Evolutionary conservation across 1,140 invertebrate genomes (phyloP).

Genomic region (Drosophila tani): DNA sequence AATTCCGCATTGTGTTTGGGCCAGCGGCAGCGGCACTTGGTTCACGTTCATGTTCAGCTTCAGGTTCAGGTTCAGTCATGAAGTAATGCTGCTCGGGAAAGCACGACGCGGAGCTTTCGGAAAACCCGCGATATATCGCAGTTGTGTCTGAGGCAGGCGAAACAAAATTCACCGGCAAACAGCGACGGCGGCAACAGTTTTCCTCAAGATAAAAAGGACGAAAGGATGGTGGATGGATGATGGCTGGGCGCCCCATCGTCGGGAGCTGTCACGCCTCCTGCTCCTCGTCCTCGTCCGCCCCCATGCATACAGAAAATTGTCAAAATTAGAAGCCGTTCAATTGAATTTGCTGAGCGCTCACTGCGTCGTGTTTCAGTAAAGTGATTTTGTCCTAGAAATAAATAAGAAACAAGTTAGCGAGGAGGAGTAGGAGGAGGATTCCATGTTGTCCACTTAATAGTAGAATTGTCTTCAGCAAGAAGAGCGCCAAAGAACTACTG

Average conservation of each 20-base stretch:
- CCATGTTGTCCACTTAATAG: conserved; percentile 44
- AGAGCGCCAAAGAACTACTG: conserved; percentile 34
- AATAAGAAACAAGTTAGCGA: background rate
- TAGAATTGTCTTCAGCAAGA: conserved; percentile 21
- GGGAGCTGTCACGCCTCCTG: conserved; percentile 21
- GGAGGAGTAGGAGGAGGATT: conserved; percentile 1
- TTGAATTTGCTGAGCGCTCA: conserved; percentile 61
- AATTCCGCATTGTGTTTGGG: conserved; percentile 70
- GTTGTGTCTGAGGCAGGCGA: conserved; percentile 33
- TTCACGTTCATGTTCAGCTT: conserved; percentile 50
- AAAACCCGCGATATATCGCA: conserved; percentile 14
- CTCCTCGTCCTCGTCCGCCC: conserved; percentile 16
- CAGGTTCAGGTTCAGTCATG: conserved; percentile 66
- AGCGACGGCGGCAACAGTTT: conserved; percentile 70
- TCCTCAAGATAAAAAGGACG: conserved; percentile 18
- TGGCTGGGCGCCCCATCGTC: conserved; percentile 34
- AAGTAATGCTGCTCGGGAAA: conserved; percentile 77
- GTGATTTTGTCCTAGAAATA: conserved; percentile 33
- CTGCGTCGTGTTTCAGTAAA: conserved; percentile 39
- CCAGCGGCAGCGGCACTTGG: conserved; percentile 17
- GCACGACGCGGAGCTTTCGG: conserved; percentile 50
- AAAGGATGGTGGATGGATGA: conserved; percentile 33
- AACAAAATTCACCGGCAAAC: conserved; percentile 46
- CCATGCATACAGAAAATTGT: conserved; percentile 80
- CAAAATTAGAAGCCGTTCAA: conserved; percentile 79